Conservation (phyloP, 2,113 vertebrate species). For the Hippolais icterina region DNA sequence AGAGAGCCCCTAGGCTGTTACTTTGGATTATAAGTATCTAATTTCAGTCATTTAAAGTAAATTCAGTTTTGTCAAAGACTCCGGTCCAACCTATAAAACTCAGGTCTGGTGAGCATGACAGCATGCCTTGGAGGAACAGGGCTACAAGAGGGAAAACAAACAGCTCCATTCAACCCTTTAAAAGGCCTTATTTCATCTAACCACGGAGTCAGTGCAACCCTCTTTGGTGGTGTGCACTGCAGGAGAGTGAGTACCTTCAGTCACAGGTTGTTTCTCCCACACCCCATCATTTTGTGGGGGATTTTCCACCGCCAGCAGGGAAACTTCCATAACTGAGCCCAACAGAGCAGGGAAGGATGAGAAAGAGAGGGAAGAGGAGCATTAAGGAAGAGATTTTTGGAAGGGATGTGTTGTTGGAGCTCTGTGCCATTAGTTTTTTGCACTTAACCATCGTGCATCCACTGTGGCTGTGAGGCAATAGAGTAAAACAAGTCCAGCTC, state of each 20-base stretch:
- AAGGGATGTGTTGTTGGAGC: not conserved
- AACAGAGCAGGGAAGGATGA: not conserved
- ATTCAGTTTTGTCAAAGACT: constrained; percentile 55
- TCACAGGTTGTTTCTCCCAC: not conserved
- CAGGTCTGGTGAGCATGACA: constrained; percentile 2
- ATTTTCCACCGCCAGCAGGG: not conserved
- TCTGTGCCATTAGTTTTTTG: not conserved
- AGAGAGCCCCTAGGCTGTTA: constrained; percentile 49
- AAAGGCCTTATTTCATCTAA: constrained; percentile 23
- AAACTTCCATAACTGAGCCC: not conserved
- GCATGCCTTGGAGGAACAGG: constrained; percentile 18
- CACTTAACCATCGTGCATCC: accelerated
- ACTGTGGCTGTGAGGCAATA: not conserved
- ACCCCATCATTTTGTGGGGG: not conserved
- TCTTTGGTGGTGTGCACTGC: not conserved
- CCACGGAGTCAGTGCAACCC: not conserved
- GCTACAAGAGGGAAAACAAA: constrained; percentile 18
- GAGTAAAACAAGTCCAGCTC: not conserved
- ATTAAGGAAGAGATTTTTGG: not conserved
- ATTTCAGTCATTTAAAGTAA: constrained; percentile 64
- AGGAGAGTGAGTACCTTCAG: not conserved
- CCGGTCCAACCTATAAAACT: constrained; percentile 45
- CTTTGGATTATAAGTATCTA: constrained; percentile 62
- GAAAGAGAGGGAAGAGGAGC: not conserved
- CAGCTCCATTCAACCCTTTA: constrained; percentile 13